Conservation (phyloP, 2,888 invertebrate species). For the Odontothrips loti region DNA sequence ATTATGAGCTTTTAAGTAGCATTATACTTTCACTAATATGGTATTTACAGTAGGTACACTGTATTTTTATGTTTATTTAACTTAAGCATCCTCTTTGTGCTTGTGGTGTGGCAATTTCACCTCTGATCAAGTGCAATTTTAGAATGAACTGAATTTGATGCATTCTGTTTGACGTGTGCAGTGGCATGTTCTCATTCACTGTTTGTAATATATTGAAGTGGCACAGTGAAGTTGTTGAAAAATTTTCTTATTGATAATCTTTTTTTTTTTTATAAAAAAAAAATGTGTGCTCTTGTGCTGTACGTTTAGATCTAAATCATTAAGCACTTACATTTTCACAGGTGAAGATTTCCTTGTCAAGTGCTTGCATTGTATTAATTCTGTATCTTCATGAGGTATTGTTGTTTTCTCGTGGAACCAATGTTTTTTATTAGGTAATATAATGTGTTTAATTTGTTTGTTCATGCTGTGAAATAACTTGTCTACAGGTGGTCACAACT, state of each 20-base stretch:
- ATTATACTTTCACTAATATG: slow-evolving; percentile 13
- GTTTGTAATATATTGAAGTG: not conserved
- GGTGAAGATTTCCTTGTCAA: not conserved
- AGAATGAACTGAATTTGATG: not conserved
- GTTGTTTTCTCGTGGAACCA: not conserved
- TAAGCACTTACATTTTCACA: not conserved
- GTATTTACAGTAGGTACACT: slow-evolving; percentile 9
- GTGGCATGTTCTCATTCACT: too few relatives aligned
- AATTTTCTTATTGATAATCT: not conserved
- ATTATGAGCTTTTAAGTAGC: slow-evolving; percentile 13
- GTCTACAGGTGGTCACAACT: not conserved
- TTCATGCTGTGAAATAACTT: not conserved
- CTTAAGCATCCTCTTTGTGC: not conserved
- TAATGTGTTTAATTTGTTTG: too few relatives aligned
- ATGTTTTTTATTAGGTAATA: too few relatives aligned
- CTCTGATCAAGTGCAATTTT: not conserved
- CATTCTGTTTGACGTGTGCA: not conserved
- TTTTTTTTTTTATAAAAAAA: not conserved
- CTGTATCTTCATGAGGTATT: not conserved
- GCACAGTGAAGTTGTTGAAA: not conserved
- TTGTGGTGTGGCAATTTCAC: not conserved
- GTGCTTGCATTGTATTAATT: not conserved
- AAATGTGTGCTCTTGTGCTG: not conserved
- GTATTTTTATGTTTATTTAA: slow-evolving; percentile 25
- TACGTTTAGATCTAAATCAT: not conserved